phyloP scores from a whole-genome alignment of 2,113 vertebrate species.

The Crotalus tigris region DNA sequence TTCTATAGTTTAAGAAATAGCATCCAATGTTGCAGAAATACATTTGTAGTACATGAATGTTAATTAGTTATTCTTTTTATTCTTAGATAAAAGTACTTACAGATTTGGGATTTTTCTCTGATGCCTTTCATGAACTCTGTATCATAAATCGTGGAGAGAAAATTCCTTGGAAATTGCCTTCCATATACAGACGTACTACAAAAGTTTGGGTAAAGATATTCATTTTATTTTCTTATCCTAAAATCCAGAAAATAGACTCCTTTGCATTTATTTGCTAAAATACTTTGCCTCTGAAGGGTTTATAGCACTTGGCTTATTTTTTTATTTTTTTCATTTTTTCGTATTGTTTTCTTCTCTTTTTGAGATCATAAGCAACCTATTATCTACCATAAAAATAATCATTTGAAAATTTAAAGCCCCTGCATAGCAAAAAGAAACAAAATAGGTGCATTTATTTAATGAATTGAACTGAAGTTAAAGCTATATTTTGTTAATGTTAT shows the following conservation, averaged over 20 bases:
- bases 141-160: conserved; percentile 66
- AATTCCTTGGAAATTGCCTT: conserved; percentile 62
- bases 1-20: not conserved
- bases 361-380: not conserved
- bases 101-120: conserved; percentile 72
- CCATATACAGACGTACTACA: conserved; percentile 54
- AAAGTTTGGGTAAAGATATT: conserved; percentile 63
- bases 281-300: not conserved
- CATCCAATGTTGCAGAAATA: not conserved
- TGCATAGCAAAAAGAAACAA: not conserved
- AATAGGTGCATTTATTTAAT: not conserved
- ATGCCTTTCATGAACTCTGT: conserved; percentile 71
- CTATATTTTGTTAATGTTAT: not conserved
- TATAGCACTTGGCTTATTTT: not conserved
- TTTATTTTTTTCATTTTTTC: not conserved
- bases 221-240: conserved; percentile 3
- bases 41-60: not conserved
- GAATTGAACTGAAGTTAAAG: not conserved
- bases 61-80: conserved; percentile 40
- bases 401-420: not conserved
- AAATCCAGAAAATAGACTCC: not conserved
- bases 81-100: conserved; percentile 72
- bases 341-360: not conserved
- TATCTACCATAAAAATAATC: not conserved
- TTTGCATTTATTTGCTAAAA: not conserved